phyloP scores from a whole-genome alignment of 2,888 invertebrate genomes.

The Lycia hirtaria region DNA sequence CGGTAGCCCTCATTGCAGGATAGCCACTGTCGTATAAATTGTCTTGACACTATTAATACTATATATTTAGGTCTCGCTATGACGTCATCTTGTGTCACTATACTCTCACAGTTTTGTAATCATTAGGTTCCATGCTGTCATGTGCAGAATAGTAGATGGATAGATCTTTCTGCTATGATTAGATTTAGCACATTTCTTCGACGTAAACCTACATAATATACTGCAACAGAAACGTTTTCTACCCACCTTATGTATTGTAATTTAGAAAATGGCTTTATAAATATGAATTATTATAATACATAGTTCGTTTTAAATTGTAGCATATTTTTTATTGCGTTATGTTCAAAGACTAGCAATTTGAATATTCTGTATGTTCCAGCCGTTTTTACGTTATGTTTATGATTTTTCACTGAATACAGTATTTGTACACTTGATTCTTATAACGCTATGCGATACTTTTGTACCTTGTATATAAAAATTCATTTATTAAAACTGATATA shows the following conservation, averaged over 20 bases:
- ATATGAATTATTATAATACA: not conserved
- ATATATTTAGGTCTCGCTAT: too few relatives aligned
- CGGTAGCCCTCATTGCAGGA: too few relatives aligned
- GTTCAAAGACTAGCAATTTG: not conserved
- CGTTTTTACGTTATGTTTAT: conserved; percentile 15
- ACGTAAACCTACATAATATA: not conserved
- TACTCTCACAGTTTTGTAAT: too few relatives aligned
- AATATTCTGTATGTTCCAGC: not conserved
- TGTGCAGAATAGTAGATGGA: too few relatives aligned
- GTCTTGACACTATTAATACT: too few relatives aligned
- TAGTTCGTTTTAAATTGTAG: not conserved
- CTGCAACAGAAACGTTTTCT: not conserved
- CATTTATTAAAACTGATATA: conserved; percentile 51
- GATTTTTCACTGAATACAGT: conserved; percentile 17
- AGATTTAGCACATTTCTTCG: not conserved
- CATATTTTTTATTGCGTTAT: not conserved
- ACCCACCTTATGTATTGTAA: conserved; percentile 21
- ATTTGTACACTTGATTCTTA: conserved; percentile 35
- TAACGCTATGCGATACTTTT: conserved; percentile 58
- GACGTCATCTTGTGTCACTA: too few relatives aligned
- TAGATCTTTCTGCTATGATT: too few relatives aligned
- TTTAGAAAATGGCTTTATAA: conserved; percentile 4
- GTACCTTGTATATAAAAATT: conserved; percentile 65
- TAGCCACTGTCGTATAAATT: too few relatives aligned
- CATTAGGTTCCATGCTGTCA: too few relatives aligned